These are phyloP conservation scores for Ferdinandea cuprea DNA, from an alignment of 2,888 invertebrate species.

Conservation along the genomic window DNA sequence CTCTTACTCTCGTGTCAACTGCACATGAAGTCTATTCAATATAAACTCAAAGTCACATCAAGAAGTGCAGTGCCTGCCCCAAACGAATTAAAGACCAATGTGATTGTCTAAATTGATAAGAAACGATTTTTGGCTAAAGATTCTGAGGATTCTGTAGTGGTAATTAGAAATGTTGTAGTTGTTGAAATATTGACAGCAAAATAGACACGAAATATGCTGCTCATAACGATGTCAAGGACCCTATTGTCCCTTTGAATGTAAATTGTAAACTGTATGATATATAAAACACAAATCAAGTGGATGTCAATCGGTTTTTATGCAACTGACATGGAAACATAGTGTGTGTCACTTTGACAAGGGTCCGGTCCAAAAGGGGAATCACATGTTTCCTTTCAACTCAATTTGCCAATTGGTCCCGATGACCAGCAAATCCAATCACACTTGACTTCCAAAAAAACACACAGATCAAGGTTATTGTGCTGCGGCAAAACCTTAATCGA, in stretches of 20 bases:
- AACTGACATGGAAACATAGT: conserved; percentile 18
- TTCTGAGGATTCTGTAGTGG: background rate
- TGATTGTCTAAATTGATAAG: conserved; percentile 12
- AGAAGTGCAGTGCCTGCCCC: conserved; percentile 17
- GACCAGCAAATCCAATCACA: background rate
- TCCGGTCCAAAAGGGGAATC: conserved; percentile 15
- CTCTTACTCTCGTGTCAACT: conserved; percentile 52
- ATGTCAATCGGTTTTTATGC: conserved; percentile 6
- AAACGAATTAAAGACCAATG: conserved; percentile 23
- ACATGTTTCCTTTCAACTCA: background rate
- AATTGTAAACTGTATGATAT: too few species aligned
- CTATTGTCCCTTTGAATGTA: background rate
- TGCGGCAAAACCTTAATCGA: background rate
- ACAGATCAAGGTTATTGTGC: conserved; percentile 10
- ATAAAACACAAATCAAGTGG: conserved; percentile 2
- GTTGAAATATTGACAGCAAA: background rate
- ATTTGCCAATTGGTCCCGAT: background rate
- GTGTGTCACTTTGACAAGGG: conserved; percentile 37
- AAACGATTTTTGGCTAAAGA: conserved; percentile 37
- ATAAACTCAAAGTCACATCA: conserved; percentile 10
- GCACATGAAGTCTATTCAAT: conserved; percentile 20
- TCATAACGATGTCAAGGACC: background rate
- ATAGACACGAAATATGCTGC: background rate
- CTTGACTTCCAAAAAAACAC: background rate
- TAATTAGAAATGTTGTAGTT: background rate